Evolutionary conservation across 2,113 vertebrate species (phyloP), one percentile per base, ranked within the genome.

Genomic region (Vicugna pacos): DNA sequence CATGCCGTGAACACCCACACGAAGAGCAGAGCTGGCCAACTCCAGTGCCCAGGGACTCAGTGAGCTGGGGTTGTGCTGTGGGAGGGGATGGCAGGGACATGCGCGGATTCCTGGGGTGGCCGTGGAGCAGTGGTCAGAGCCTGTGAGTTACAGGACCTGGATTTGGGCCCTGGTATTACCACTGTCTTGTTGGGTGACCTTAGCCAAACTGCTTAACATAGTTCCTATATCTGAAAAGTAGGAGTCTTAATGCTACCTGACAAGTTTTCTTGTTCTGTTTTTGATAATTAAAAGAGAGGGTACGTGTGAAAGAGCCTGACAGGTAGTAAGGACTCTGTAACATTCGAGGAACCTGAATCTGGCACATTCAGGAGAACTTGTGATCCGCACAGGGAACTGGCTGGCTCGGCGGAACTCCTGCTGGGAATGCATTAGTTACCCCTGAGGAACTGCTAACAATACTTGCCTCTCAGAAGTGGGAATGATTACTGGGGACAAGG

Each of bases 11-110:
- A 30, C 65, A 64, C 4, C 26, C 35, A 22, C 22, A 38, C 4
- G 1, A 28, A 16, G 22, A 30, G 73, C 56, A 10, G 48, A 65
- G 15, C 26, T 24, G 56, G 38, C 38, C 11, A 42, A 50, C 48
- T 60, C 13, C 12, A 30, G 24, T 3, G 48, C 35, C 1, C 7
- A 2, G 46, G 3, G 52, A 30, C 82, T 70, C 30, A 19, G 8
- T 7, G 6, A 48, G 56, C 19, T 56, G 8, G 4, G 42, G 26
- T 8, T 8, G 12, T 14, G 72, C 70, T 24, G 11, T 13, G 14
- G 32, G 3, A 4, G 28, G 65, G 3, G 4, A 3, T 42, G 35
- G 64, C 2, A 2, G 79, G 65, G 20, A 35, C 0, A 10, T 7
- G 32, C 32, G 50, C 0, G 2, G 50, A 11, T 58, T 93, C 52